phyloP scores from a whole-genome alignment of 2,888 invertebrate genomes.

The Polymixis lichenea region DNA sequence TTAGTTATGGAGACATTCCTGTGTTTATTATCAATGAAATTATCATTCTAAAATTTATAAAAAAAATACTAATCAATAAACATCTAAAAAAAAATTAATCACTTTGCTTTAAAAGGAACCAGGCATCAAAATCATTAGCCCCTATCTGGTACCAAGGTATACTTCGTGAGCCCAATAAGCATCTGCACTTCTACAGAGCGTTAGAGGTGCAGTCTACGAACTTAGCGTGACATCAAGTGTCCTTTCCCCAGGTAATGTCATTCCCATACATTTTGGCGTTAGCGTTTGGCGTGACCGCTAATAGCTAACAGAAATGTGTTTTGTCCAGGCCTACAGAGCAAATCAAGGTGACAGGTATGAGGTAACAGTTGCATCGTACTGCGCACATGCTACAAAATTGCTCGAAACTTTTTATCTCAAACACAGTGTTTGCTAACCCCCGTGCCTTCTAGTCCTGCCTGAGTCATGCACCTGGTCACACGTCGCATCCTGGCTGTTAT shows the following conservation, averaged over 20 bases:
- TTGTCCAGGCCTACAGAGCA: no score
- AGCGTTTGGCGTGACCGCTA: no score
- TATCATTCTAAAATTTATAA: no score
- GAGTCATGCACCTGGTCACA: constrained; percentile 1
- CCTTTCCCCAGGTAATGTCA: no score
- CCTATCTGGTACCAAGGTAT: background rate
- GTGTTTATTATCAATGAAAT: background rate
- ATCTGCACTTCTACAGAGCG: background rate
- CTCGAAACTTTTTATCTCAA: background rate
- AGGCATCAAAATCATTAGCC: background rate
- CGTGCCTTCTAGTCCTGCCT: background rate
- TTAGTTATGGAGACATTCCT: background rate
- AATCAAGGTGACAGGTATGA: background rate
- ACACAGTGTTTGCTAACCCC: background rate
- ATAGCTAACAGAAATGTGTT: no score
- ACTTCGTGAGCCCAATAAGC: background rate
- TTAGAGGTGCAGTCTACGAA: no score
- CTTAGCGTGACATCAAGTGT: no score
- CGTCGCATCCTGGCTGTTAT: constrained; percentile 18
- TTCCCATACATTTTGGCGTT: no score
- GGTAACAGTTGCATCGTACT: no score
- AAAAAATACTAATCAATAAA: no score
- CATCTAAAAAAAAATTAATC: no score
- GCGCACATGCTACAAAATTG: background rate
- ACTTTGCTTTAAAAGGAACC: background rate